These are phyloP conservation scores for Scolopax mira DNA, from an alignment of 2,113 vertebrate genomes.

Conservation along the genomic window DNA sequence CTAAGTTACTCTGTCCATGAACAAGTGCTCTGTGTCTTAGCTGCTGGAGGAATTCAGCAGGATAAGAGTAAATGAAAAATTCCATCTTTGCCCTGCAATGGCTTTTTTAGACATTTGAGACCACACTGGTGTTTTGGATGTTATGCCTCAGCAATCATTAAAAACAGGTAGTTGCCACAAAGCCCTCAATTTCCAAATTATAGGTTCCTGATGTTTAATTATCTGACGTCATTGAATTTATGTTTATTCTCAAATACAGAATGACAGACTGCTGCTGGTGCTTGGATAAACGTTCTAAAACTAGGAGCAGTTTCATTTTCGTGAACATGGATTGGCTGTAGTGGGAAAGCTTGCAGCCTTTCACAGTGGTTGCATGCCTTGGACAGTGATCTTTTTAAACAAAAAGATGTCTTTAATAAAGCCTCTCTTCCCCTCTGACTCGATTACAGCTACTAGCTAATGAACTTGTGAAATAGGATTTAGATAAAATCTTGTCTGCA, in stretches of 20 bases:
- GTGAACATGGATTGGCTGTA: not conserved
- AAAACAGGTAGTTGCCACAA: not conserved
- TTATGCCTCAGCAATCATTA: not conserved
- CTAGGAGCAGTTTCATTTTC: not conserved
- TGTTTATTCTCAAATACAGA: not conserved
- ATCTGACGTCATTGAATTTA: not conserved
- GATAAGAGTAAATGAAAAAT: not conserved
- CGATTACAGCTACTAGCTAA: not conserved
- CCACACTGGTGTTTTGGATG: not conserved
- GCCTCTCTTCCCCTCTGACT: not conserved
- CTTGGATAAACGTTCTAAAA: not conserved
- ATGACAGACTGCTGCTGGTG: not conserved
- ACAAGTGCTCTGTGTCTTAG: rapidly evolving
- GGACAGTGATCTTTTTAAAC: not conserved
- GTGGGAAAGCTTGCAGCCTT: not conserved
- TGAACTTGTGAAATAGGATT: not conserved
- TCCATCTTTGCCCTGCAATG: not conserved
- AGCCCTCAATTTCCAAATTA: not conserved
- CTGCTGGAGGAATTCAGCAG: not conserved
- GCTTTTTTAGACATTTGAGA: not conserved
- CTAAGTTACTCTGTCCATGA: not conserved
- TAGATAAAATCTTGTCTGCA: not conserved
- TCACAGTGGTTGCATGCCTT: not conserved
- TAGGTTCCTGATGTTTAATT: not conserved
- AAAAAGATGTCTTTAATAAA: not conserved